Evolutionary conservation across 2,888 invertebrate genomes (phyloP).

Genomic region (Crocallis elinguaria): DNA sequence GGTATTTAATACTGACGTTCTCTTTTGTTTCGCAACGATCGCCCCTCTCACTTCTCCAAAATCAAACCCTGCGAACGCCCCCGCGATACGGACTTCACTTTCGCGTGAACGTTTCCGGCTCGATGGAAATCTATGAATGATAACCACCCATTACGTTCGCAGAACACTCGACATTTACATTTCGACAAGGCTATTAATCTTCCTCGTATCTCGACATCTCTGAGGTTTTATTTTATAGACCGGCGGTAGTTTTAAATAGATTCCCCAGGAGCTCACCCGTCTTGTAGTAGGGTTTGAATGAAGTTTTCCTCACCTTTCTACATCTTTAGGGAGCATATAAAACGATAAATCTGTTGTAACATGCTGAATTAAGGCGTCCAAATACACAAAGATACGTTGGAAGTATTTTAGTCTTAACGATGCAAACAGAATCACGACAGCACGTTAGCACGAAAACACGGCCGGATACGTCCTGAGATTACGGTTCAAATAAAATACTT

Average conservation of each 20-base stretch:
- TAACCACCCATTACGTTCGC: conserved; percentile 57
- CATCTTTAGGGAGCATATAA: no score
- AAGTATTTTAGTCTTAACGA: no score
- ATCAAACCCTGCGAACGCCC: conserved; percentile 4
- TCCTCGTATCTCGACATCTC: conserved; percentile 54
- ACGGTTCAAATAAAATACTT: no score
- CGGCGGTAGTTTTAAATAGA: conserved; percentile 53
- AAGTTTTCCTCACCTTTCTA: no score
- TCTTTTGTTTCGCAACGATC: not conserved
- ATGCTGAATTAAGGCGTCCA: no score
- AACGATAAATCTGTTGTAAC: no score
- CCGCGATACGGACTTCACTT: conserved; percentile 62
- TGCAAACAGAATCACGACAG: no score
- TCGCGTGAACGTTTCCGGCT: conserved; percentile 69
- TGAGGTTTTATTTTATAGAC: conserved; percentile 51
- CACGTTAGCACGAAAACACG: no score
- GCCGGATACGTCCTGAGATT: no score
- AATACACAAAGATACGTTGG: no score
- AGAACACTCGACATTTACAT: conserved; percentile 53
- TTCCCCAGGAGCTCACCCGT: conserved; percentile 53
- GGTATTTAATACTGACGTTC: no score
- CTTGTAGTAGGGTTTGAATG: no score
- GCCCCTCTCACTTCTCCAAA: not conserved
- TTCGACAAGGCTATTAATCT: conserved; percentile 64
- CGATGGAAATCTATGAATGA: conserved; percentile 81